Percentiles rank a stretch among this genome's conserved stretches.
These are phyloP conservation scores for Aricia agestis DNA, from an alignment of 1,140 invertebrate species.

Conservation along the genomic window DNA sequence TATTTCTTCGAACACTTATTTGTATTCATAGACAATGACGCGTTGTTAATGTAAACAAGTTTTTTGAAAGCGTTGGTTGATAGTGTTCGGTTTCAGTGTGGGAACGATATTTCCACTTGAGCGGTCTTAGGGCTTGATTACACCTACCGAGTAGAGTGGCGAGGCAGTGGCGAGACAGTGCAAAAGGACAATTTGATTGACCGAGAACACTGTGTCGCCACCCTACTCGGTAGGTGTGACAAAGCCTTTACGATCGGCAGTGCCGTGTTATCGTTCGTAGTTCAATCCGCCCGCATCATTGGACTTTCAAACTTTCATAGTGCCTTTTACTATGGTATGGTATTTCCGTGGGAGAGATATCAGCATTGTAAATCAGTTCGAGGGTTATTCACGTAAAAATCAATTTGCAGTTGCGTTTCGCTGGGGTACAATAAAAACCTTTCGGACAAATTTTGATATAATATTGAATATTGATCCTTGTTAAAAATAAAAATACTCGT, in stretches of 20 bases:
- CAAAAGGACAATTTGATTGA: too few species aligned
- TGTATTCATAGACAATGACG: slow-evolving; percentile 3
- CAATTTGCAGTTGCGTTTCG: too few species aligned
- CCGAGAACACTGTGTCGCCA: too few species aligned
- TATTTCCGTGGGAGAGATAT: not conserved
- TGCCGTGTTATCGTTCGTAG: not conserved
- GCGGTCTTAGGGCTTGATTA: not conserved
- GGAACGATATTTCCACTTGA: not conserved
- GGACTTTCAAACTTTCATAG: not conserved
- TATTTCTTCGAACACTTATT: not conserved
- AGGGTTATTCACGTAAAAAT: too few species aligned
- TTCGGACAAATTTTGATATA: too few species aligned
- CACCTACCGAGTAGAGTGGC: too few species aligned
- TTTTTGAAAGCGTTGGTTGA: not conserved
- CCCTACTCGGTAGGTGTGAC: too few species aligned
- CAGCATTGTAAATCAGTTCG: not conserved
- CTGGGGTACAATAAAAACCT: too few species aligned
- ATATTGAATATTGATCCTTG: too few species aligned
- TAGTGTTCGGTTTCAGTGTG: not conserved
- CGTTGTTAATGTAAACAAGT: not conserved
- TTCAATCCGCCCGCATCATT: not conserved
- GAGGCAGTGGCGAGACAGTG: too few species aligned
- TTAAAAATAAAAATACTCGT: too few species aligned
- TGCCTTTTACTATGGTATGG: not conserved
- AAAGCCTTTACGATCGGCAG: not conserved